Evolutionary conservation across 2,888 invertebrate species (phyloP).

Genomic region (Lasioglossum pauxillum): DNA sequence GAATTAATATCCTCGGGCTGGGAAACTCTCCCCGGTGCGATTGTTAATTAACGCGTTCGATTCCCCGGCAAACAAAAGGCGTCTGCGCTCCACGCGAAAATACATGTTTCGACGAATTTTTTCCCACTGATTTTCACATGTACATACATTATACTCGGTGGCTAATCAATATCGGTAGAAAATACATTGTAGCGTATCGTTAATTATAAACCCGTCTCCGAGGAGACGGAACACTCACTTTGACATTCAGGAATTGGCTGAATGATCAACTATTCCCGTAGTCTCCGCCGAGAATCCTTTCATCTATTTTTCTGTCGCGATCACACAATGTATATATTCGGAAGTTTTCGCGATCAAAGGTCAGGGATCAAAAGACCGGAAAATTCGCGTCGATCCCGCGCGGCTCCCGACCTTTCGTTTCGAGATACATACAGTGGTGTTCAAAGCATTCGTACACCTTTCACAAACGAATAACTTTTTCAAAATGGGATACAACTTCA

Average conservation of each 20-base stretch:
- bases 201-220: neutral
- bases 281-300: neutral
- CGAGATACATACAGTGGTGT: no score
- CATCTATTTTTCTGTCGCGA: neutral
- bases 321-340: neutral
- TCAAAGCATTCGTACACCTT: no score
- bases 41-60: slow-evolving; percentile 34
- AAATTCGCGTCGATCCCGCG: neutral
- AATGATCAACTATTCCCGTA: neutral
- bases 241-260: neutral
- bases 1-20: slow-evolving; percentile 28
- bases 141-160: neutral
- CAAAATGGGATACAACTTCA: no score
- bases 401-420: neutral
- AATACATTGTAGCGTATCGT: neutral
- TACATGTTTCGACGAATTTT: neutral
- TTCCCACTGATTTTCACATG: neutral
- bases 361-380: neutral
- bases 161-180: neutral
- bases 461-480: no score
- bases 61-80: neutral
- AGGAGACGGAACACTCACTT: neutral
- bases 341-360: neutral
- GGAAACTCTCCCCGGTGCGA: slow-evolving; percentile 5
- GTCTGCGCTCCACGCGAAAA: no score